Base-by-base conservation (phyloP, 2,113 vertebrate species). In the Ageneiosus marmoratus region DNA sequence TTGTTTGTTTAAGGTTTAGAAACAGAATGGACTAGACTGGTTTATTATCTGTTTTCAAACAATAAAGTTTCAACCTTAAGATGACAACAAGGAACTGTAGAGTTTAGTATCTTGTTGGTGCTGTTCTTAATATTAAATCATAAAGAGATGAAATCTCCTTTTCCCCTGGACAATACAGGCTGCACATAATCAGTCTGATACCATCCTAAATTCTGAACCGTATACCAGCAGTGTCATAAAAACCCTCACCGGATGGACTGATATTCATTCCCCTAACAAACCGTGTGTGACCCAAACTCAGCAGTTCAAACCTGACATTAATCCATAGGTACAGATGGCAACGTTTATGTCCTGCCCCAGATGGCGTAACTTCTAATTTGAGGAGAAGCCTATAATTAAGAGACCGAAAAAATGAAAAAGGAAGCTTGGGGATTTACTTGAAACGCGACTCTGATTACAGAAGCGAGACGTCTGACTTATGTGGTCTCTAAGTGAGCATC, bases 361-460 rank as follows among this genome's bases (percentile, higher is more conserved):
- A 98, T 98, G 95, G 95, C 90, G 92, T 93, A 96, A 95, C 93
- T 96, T 97, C 95, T 98, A 95, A 98, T 98, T 98, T 97, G 93
- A 96, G 95, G 94, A 93, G 95, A 95, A 97, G 95, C 94, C 94
- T 97, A 94, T 97, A 97, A 98, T 98, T 98, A 98, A 95, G 95
- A 69, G 63, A 51, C 18, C 46, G n/a, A 95, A 95, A 95, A 97
- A 97, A 96, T 95, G 92, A 94, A 95, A 96, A 96, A 95, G 95
- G 93, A 93, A 93, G 93, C 89, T 91, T 11, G 88, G 88, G 93
- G 91, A 94, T 94, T 93, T 92, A 93, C 91, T 93, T 94, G 92
- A 94, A 94, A 94, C 89, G 90, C 88, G 86, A 88, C 89, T 81
- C 89, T 92, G 92, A 93, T 94, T 93, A 94, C 91, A 94, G 92